Percentiles rank a stretch among this genome's conserved stretches.
Evolutionary conservation across 2,113 vertebrate species (phyloP).

Genomic region (Butorides virescens): DNA sequence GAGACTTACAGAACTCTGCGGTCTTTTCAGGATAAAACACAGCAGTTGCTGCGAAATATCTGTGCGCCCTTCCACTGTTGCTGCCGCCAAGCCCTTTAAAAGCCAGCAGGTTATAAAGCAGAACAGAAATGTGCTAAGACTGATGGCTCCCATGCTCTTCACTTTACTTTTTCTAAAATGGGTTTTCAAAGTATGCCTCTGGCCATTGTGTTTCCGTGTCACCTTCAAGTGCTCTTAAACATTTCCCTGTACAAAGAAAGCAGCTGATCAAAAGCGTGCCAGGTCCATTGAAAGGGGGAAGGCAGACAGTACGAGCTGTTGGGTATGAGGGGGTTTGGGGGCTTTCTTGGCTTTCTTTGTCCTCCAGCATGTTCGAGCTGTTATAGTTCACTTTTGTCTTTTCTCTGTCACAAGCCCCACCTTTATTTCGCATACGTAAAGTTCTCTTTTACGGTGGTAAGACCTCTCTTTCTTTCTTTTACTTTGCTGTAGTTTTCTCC

Average conservation of each 20-base stretch:
- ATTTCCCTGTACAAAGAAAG: neutral
- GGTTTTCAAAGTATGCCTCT: neutral
- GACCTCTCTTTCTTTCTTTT: conserved; percentile 39
- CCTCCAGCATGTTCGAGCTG: neutral
- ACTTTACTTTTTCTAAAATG: neutral
- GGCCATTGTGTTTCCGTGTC: neutral
- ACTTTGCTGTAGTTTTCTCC: neutral
- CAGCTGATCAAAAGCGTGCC: neutral
- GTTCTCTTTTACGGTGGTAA: conserved; percentile 86
- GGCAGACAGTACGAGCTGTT: neutral
- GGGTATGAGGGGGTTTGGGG: neutral
- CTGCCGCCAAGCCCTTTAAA: neutral
- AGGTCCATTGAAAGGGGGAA: neutral
- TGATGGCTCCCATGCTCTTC: neutral
- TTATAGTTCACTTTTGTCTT: conserved; percentile 32
- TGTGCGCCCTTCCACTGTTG: neutral
- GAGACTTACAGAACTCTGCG: neutral
- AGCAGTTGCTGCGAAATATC: neutral
- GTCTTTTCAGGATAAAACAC: neutral
- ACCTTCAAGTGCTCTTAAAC: neutral
- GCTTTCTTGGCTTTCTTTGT: neutral
- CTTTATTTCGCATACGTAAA: conserved; percentile 82
- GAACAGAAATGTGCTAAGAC: neutral
- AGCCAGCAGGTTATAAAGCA: neutral
- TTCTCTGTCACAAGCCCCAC: conserved; percentile 79